These are phyloP conservation scores for Diadegma fenestrale DNA, from an alignment of 2,888 invertebrate genomes.

Conservation along the genomic window DNA sequence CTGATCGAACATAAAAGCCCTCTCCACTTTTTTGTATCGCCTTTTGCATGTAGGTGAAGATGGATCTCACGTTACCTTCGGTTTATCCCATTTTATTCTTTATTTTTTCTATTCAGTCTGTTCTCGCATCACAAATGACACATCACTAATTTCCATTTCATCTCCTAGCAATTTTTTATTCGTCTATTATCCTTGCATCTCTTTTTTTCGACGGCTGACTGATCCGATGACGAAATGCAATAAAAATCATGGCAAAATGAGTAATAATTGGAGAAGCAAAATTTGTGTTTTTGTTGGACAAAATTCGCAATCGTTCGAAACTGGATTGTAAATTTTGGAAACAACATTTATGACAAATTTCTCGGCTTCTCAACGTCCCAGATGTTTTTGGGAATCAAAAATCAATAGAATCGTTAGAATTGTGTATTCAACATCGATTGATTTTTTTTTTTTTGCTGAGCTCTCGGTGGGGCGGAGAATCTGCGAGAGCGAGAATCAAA, in stretches of 20 bases:
- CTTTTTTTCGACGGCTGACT: not conserved
- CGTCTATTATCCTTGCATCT: not conserved
- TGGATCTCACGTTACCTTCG: constrained; percentile 1
- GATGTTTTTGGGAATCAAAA: not conserved
- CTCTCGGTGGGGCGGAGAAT: not conserved
- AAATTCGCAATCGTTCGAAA: not conserved
- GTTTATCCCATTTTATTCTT: constrained; percentile 13
- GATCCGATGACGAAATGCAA: not conserved
- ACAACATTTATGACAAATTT: not conserved
- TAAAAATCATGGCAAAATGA: not conserved
- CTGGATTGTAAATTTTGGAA: not conserved
- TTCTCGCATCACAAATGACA: not conserved
- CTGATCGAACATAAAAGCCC: constrained; percentile 10
- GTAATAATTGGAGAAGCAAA: not conserved
- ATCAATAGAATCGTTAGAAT: not conserved
- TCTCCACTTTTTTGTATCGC: constrained; percentile 22
- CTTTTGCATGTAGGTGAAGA: constrained; percentile 20
- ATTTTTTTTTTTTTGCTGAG: not conserved
- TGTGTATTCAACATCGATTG: not conserved
- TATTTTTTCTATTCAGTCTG: not conserved
- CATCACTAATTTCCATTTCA: not conserved
- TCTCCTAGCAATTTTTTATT: not conserved
- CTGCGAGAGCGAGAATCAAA: not conserved
- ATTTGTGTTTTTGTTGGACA: not conserved
- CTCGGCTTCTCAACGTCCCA: not conserved